Conservation (phyloP, 37 sponge, comb jelly and placozoan species). For the Agelas oroides region DNA sequence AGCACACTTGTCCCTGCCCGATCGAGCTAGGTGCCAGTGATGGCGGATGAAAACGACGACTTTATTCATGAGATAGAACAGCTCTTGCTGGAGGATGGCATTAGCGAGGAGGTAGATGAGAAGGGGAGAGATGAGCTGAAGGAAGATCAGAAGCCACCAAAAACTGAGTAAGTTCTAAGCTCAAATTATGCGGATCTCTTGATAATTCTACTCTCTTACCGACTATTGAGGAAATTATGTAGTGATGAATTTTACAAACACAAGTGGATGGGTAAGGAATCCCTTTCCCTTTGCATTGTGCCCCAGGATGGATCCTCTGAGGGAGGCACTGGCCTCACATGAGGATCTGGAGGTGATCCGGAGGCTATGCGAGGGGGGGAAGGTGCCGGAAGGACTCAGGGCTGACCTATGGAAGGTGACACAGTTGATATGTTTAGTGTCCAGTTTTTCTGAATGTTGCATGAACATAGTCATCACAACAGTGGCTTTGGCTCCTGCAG, state of each 20-base stretch:
- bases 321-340: slow-evolving; percentile 47
- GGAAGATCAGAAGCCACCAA: background rate
- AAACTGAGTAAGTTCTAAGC: background rate
- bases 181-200: no score
- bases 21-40: background rate
- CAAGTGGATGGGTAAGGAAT: no score
- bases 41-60: slow-evolving; percentile 43
- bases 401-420: slow-evolving; percentile 79
- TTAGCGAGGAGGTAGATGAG: background rate
- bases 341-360: slow-evolving; percentile 60
- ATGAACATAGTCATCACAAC: background rate
- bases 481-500: background rate
- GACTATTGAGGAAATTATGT: no score
- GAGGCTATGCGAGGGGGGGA: slow-evolving; percentile 40
- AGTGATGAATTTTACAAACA: no score
- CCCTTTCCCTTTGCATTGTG: no score
- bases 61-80: slow-evolving; percentile 75
- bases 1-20: slow-evolving; percentile 1
- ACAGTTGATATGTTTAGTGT: background rate
- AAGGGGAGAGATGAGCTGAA: background rate
- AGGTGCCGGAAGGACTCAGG: slow-evolving; percentile 59
- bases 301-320: slow-evolving; percentile 29
- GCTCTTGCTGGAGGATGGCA: slow-evolving; percentile 32
- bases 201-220: no score
- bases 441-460: no score